Percentiles rank a stretch among this genome's conserved stretches.
phyloP scores from a whole-genome alignment of 1,140 invertebrate species.

The Choristoneura fumiferana region DNA sequence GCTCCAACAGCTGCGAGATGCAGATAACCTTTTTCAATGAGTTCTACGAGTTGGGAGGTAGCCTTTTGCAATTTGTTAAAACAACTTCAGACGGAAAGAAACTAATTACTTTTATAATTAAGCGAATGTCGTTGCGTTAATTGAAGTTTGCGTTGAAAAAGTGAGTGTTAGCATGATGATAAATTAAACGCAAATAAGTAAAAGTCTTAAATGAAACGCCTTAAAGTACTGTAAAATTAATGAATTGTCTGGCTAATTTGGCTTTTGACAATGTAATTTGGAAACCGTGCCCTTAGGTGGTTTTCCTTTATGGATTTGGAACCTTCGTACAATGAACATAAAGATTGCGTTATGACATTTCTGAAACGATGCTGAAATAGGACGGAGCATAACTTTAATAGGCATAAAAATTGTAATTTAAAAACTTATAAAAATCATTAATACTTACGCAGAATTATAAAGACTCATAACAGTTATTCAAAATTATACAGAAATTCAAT shows the following conservation, averaged over 20 bases:
- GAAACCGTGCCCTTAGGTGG: too few species aligned
- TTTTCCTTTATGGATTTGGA: too few species aligned
- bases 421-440: too few species aligned
- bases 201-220: conserved; percentile 20
- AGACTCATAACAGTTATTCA: too few species aligned
- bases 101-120: conserved; percentile 57
- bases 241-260: neutral
- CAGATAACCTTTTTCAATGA: conserved; percentile 18
- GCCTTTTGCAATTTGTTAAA: conserved; percentile 28
- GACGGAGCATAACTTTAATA: too few species aligned
- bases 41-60: conserved; percentile 6
- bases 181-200: conserved; percentile 51
- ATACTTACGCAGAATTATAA: too few species aligned
- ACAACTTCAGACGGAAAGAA: conserved; percentile 43
- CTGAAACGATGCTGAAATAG: too few species aligned
- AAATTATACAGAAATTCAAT: too few species aligned
- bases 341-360: too few species aligned
- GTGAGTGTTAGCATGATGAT: conserved; percentile 49
- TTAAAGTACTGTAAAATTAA: neutral
- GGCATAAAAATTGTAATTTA: too few species aligned
- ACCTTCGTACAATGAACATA: too few species aligned
- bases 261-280: too few species aligned
- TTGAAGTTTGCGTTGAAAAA: conserved; percentile 50
- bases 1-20: conserved; percentile 3
- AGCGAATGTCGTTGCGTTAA: conserved; percentile 49